These are phyloP conservation scores for Prunella himalayana DNA, from an alignment of 2,113 vertebrate species.

Conservation along the genomic window DNA sequence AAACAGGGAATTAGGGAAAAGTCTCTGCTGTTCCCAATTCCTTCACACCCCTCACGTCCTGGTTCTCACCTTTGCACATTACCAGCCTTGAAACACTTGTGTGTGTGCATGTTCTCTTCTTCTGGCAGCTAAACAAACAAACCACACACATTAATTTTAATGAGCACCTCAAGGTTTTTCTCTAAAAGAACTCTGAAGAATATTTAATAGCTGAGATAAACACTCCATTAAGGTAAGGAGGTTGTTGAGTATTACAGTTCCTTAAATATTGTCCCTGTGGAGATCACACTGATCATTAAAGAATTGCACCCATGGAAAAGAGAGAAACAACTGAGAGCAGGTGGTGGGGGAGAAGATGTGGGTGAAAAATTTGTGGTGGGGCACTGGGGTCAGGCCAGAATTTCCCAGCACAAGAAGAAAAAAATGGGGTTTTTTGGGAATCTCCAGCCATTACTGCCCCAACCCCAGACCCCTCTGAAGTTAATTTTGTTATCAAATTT, in stretches of 20 bases:
- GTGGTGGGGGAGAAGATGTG: background rate
- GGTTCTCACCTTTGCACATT: background rate
- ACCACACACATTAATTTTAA: constrained; percentile 45
- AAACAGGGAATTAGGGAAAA: background rate
- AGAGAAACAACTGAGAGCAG: background rate
- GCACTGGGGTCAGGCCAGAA: background rate
- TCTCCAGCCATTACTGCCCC: accelerated
- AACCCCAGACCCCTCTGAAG: accelerated
- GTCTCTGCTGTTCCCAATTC: background rate
- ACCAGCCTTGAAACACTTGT: background rate
- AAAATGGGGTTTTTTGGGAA: accelerated
- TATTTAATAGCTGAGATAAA: constrained; percentile 42
- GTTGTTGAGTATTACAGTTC: background rate
- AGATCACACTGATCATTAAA: background rate
- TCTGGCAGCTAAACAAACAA: constrained; percentile 40
- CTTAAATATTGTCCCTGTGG: background rate
- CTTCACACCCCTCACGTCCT: background rate
- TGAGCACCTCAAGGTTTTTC: constrained; percentile 39
- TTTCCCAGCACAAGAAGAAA: background rate
- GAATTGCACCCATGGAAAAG: background rate
- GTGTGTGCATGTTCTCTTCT: background rate
- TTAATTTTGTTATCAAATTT: background rate
- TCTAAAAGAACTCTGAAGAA: constrained; percentile 21
- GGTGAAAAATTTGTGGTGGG: background rate
- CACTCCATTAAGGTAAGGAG: constrained; percentile 32